Base-by-base conservation (phyloP, 2,113 vertebrate species). In the Heterotilapia buettikoferi region DNA sequence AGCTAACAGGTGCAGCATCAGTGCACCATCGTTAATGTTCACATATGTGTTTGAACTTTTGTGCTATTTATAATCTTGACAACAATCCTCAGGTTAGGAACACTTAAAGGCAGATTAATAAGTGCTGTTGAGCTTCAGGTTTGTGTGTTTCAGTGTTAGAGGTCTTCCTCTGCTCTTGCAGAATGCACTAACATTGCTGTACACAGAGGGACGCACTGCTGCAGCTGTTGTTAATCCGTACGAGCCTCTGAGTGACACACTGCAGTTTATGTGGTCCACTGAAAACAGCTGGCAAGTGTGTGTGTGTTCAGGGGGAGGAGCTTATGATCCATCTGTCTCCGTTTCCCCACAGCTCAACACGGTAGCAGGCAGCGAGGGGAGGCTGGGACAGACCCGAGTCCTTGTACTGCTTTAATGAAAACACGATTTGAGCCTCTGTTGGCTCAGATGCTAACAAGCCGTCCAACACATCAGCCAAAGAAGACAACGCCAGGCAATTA, bases 321-420 rank as follows among this genome's bases (percentile, higher is more conserved):
- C 86, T 93, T 89, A 90, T 71, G 9, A 83, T 92, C 95, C 94
- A 95, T 95, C 94, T 95, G 94, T 92, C 90, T 82, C 71, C 2
- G 76, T 85, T 91, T 78, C 45, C 63, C 85, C 82, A 86, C 84
- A 86, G 81, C 47, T 61, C 86, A 85, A 26, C 88, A 52, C 47
- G 52, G 85, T 86, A 76, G 84, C 81, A 91, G 90, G 82, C 82
- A 56, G 80, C 6, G 21, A 52, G 6, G 68, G 71, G 73, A 88
- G 88, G 86, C 84, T 66, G 89, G 84, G 68, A 88, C 31, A 85
- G 63, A 83, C 56, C 73, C 5, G 68, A 83, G 82, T 82, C 82
- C 66, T 89, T 82, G 78, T 84, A 47, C 87, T 76, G 45, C 33
- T 90, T 89, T 92, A 93, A 94, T 95, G 89, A 92, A 95, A 93